A percentile compares a stretch with the other conserved stretches of the same genome.
phyloP scores from a whole-genome alignment of 1,140 invertebrate species.

The Maconellicoccus hirsutus region DNA sequence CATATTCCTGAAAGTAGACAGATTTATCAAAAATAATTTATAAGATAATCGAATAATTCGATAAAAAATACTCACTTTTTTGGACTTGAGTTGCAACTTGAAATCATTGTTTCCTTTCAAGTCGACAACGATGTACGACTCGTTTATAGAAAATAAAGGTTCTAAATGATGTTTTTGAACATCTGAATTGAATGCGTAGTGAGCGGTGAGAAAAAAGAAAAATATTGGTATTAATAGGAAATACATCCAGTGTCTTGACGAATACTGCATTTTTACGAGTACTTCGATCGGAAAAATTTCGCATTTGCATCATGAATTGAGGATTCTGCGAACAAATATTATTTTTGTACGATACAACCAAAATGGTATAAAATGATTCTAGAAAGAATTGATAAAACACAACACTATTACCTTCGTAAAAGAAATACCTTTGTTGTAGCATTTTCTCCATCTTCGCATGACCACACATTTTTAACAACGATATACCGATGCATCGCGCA shows the following conservation, averaged over 20 bases:
- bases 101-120: not conserved
- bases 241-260: not conserved
- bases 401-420: not conserved
- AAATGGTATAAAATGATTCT: not conserved
- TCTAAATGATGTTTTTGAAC: not conserved
- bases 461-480: too few species aligned
- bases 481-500: too few species aligned
- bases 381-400: not conserved
- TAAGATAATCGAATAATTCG: too few species aligned
- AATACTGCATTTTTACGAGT: not conserved
- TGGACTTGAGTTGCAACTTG: not conserved
- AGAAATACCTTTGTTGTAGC: not conserved
- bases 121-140: not conserved
- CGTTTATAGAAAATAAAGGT: not conserved
- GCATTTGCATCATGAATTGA: not conserved
- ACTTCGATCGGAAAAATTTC: not conserved
- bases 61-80: not conserved
- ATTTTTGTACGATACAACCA: not conserved
- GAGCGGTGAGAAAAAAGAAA: conserved; percentile 6
- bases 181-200: not conserved
- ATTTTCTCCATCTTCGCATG: too few species aligned
- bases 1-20: not conserved
- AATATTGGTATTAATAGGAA: not conserved
- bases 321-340: not conserved
- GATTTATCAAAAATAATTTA: not conserved